These are phyloP conservation scores for Teleogryllus oceanicus DNA, from an alignment of 2,888 invertebrate species.

Conservation along the genomic window DNA sequence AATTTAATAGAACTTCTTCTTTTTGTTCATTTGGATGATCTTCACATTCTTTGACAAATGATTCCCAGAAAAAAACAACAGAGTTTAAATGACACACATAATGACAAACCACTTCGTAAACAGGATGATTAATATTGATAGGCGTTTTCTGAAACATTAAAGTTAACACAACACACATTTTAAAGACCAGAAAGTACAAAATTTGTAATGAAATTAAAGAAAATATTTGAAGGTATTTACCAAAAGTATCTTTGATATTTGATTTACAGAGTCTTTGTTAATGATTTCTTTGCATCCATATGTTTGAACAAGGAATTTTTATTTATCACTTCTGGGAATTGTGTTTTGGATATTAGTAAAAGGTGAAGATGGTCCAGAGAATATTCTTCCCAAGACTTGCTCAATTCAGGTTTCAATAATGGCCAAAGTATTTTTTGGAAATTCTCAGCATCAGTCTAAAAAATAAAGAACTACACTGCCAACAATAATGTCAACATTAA, in stretches of 20 bases:
- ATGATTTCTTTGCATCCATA: conserved; percentile 58
- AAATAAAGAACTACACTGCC: conserved; percentile 32
- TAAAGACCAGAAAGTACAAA: conserved; percentile 21
- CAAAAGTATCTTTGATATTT: conserved; percentile 60
- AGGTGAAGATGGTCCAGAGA: conserved; percentile 63
- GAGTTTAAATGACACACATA: conserved; percentile 54
- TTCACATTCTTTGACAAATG: conserved; percentile 50
- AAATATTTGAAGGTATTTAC: conserved; percentile 48
- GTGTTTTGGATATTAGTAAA: conserved; percentile 50
- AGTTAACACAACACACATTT: too few species aligned
- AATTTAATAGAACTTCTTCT: conserved; percentile 50
- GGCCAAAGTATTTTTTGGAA: conserved; percentile 60
- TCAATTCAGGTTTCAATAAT: conserved; percentile 57
- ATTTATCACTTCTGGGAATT: conserved; percentile 53
- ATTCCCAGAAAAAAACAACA: conserved; percentile 56
- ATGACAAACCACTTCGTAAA: conserved; percentile 59
- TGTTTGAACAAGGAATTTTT: conserved; percentile 55
- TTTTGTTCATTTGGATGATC: conserved; percentile 57
- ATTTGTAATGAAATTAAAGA: background rate
- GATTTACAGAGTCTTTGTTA: conserved; percentile 55
- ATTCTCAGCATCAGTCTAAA: conserved; percentile 54
- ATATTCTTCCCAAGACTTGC: conserved; percentile 62
- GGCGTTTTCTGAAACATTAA: too few species aligned
- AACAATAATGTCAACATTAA: background rate
- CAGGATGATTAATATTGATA: conserved; percentile 53